Percentiles rank a stretch among this genome's conserved stretches.
Evolutionary conservation across 2,797 vertebrate genomes (phyloP).

Genomic region (Graptemys geographica): DNA sequence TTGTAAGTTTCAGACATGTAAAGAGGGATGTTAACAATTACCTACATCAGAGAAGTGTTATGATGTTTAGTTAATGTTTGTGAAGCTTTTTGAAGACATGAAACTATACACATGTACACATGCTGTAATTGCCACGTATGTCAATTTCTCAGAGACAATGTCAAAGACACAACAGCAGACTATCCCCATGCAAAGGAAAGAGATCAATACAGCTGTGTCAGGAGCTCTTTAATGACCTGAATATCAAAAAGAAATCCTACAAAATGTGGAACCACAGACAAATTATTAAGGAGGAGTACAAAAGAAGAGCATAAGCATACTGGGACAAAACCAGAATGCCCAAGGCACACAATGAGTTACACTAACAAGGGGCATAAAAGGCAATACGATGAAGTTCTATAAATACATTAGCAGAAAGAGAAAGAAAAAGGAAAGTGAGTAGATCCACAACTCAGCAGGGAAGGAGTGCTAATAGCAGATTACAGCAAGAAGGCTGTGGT

Average conservation of each 20-base stretch:
- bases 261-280: not conserved
- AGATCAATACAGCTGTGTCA: not conserved
- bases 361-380: not conserved
- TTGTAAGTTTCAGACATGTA: not conserved
- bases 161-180: not conserved
- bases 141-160: not conserved
- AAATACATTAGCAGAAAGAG: not conserved
- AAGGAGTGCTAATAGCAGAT: not conserved
- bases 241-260: not conserved
- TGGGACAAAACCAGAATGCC: not conserved
- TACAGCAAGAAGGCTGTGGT: not conserved
- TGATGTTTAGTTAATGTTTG: not conserved
- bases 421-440: not conserved
- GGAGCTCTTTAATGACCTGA: not conserved
- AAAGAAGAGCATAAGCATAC: not conserved
- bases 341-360: not conserved
- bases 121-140: not conserved
- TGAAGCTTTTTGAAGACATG: not conserved
- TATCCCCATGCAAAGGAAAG: not conserved
- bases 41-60: not conserved
- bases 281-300: not conserved
- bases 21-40: not conserved
- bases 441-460: not conserved
- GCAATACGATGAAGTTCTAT: not conserved
- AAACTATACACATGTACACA: not conserved